Conservation (phyloP, 2,113 vertebrate genomes). For the Hemibagrus wyckioides region DNA sequence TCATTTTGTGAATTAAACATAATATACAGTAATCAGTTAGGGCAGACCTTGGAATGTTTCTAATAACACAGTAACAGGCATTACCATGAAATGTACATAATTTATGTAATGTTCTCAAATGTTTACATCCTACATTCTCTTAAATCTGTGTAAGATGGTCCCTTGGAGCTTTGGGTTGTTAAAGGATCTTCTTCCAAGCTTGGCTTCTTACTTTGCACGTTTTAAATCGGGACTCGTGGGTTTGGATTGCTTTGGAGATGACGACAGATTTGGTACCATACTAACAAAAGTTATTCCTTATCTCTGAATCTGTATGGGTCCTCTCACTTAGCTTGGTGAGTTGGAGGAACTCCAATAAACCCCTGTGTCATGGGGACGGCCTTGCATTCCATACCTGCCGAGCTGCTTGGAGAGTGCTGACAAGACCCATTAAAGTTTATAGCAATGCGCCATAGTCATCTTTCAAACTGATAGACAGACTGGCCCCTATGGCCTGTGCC, state of each 20-base stretch:
- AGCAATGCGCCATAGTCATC: slow-evolving; percentile 67
- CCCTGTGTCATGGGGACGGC: slow-evolving; percentile 36
- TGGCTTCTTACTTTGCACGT: slow-evolving; percentile 19
- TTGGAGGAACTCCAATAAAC: slow-evolving; percentile 29
- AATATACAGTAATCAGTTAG: slow-evolving; percentile 40
- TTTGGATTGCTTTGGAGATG: slow-evolving; percentile 40
- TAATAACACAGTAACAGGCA: neutral
- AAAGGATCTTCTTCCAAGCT: slow-evolving; percentile 45
- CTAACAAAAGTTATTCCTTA: slow-evolving; percentile 31
- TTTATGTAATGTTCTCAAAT: neutral
- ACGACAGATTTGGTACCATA: slow-evolving; percentile 28
- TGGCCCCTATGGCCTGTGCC: slow-evolving; percentile 42
- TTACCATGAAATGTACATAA: neutral
- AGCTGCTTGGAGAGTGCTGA: slow-evolving; percentile 65
- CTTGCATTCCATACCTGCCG: slow-evolving; percentile 64
- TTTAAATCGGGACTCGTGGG: slow-evolving; percentile 49
- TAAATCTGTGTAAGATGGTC: slow-evolving; percentile 61
- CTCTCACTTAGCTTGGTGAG: neutral
- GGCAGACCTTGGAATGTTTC: neutral
- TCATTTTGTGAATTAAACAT: slow-evolving; percentile 10
- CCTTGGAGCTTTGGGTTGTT: slow-evolving; percentile 66
- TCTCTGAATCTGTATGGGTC: slow-evolving; percentile 1
- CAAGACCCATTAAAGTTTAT: slow-evolving; percentile 78
- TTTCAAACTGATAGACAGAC: slow-evolving; percentile 68
- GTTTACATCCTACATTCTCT: slow-evolving; percentile 49